A percentile compares a stretch with the other conserved stretches of the same genome.
phyloP scores from a whole-genome alignment of 1,140 invertebrate genomes.

The Andricus grossulariae region DNA sequence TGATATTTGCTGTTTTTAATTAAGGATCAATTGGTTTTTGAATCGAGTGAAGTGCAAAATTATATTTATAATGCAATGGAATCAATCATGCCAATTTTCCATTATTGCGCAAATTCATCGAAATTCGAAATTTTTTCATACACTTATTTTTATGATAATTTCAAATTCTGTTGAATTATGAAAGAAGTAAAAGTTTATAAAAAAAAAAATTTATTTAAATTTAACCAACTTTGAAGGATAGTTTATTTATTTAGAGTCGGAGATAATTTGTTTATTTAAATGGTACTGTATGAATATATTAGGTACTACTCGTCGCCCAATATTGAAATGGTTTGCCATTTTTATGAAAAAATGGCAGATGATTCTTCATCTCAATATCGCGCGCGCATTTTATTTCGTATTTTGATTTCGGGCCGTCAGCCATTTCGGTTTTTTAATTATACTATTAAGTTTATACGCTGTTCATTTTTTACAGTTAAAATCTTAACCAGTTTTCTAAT shows the following conservation, averaged over 20 bases:
- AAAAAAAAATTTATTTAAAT: too few species aligned
- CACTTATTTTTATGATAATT: too few species aligned
- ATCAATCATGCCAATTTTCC: too few species aligned
- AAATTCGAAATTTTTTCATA: too few species aligned
- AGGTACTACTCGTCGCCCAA: constrained; percentile 51
- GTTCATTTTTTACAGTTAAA: constrained; percentile 28
- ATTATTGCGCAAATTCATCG: too few species aligned
- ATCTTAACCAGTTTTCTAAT: neutral
- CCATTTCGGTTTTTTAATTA: constrained; percentile 47
- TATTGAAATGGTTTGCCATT: constrained; percentile 52
- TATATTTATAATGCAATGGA: too few species aligned
- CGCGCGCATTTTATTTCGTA: constrained; percentile 52
- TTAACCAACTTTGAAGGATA: too few species aligned
- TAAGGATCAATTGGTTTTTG: too few species aligned
- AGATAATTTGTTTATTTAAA: neutral
- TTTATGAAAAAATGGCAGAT: neutral
- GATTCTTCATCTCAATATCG: constrained; percentile 46
- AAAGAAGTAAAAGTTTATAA: too few species aligned
- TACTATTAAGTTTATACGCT: constrained; percentile 34
- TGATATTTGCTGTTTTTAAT: too few species aligned
- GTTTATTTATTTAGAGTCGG: neutral
- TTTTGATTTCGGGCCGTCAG: constrained; percentile 65
- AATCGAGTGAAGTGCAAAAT: too few species aligned
- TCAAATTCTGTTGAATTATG: too few species aligned
- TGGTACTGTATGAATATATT: neutral